These are phyloP conservation scores for Acrocephalus scirpaceus DNA, from an alignment of 2,797 vertebrate genomes.

Conservation along the genomic window DNA sequence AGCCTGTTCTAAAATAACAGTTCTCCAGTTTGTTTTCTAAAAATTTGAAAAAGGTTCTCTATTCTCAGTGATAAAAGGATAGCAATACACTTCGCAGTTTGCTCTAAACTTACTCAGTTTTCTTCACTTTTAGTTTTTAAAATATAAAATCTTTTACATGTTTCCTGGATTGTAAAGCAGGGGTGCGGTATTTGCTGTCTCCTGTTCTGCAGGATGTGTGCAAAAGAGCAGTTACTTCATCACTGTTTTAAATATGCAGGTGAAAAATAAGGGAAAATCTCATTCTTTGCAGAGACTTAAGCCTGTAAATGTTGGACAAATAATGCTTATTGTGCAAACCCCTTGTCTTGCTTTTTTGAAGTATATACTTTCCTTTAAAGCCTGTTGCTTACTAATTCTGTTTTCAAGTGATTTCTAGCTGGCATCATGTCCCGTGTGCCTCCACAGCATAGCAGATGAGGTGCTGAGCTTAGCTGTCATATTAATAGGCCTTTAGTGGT, in stretches of 20 bases:
- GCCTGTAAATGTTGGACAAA: neutral
- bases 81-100: neutral
- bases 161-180: neutral
- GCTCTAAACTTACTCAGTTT: neutral
- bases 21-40: neutral
- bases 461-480: neutral
- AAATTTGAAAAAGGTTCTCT: neutral
- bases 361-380: neutral
- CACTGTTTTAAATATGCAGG: neutral
- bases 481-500: neutral
- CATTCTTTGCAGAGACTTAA: neutral
- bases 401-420: neutral
- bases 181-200: neutral
- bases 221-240: neutral
- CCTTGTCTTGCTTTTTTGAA: neutral
- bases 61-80: neutral
- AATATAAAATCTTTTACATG: neutral
- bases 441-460: neutral
- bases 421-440: rapidly evolving
- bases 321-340: neutral
- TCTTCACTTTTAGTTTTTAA: neutral
- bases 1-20: neutral
- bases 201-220: neutral
- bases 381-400: neutral
- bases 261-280: neutral